Conservation (phyloP, 2,797 vertebrate genomes). For the Anisognathus igniventris region DNA sequence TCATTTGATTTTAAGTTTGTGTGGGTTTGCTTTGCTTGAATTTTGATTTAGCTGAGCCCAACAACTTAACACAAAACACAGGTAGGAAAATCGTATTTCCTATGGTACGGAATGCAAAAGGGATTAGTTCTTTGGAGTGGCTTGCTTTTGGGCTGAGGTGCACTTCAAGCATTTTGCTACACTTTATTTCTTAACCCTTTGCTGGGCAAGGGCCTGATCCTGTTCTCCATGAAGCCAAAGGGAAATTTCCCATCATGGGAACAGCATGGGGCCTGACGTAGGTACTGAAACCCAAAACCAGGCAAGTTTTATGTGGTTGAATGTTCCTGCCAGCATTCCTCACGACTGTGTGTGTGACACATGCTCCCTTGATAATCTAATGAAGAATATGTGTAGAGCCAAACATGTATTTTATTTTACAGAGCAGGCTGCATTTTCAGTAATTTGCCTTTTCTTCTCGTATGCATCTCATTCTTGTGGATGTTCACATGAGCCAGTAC, state of each 20-base stretch:
- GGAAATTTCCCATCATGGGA: background rate
- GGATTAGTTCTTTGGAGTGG: background rate
- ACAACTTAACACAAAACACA: slow-evolving; percentile 41
- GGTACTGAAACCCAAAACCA: background rate
- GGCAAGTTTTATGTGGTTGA: background rate
- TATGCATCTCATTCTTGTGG: background rate
- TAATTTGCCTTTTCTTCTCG: slow-evolving; percentile 10
- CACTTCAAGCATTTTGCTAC: background rate
- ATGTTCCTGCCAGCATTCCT: slow-evolving; percentile 24
- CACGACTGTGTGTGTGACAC: background rate
- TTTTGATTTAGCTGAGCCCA: slow-evolving; percentile 24
- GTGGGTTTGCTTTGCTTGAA: slow-evolving; percentile 12
- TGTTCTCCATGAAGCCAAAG: background rate
- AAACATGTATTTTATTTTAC: slow-evolving; percentile 29
- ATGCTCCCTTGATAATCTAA: slow-evolving; percentile 12
- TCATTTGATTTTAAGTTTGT: background rate
- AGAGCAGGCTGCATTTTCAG: background rate
- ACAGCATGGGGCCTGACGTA: background rate
- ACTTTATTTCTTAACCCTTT: background rate
- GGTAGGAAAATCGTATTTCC: slow-evolving; percentile 21
- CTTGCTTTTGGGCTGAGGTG: background rate
- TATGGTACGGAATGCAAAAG: background rate
- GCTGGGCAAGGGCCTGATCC: background rate
- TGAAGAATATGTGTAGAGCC: background rate
- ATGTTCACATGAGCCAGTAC: background rate